Conservation (phyloP, 2,797 vertebrate genomes). For the Sebastes hubbsi region DNA sequence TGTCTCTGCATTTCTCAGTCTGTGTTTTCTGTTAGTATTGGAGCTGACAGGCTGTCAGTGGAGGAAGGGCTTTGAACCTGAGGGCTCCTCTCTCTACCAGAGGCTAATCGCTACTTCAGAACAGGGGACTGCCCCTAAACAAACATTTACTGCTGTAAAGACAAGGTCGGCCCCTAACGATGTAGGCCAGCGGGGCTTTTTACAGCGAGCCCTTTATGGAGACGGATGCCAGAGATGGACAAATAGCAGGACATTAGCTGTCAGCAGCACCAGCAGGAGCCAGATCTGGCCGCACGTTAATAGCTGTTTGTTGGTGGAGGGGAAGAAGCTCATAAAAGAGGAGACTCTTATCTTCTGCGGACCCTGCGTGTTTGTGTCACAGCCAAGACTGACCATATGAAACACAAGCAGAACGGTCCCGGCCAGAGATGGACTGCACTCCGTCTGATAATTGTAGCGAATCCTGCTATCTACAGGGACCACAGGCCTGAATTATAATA, state of each 20-base stretch:
- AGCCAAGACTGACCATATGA: constrained; percentile 48
- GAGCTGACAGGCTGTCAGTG: constrained; percentile 74
- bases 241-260: constrained; percentile 82
- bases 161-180: constrained; percentile 76
- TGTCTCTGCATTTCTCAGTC: constrained; percentile 63
- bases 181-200: constrained; percentile 74
- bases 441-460: constrained; percentile 38
- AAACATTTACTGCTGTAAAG: constrained; percentile 80
- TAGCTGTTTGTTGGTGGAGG: constrained; percentile 73
- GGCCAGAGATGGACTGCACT: constrained; percentile 31
- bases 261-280: constrained; percentile 77
- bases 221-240: constrained; percentile 80
- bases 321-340: constrained; percentile 78
- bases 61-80: constrained; percentile 78
- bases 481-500: constrained; percentile 3
- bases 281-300: constrained; percentile 75
- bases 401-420: constrained; percentile 30
- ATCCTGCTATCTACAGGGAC: constrained; percentile 32
- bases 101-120: constrained; percentile 78
- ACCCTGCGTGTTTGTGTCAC: constrained; percentile 61
- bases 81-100: constrained; percentile 69
- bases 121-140: constrained; percentile 70
- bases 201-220: constrained; percentile 79
- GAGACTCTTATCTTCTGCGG: constrained; percentile 68
- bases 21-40: constrained; percentile 75